Evolutionary conservation across 2,113 vertebrate species (phyloP).

Genomic region (Etia nguti): DNA sequence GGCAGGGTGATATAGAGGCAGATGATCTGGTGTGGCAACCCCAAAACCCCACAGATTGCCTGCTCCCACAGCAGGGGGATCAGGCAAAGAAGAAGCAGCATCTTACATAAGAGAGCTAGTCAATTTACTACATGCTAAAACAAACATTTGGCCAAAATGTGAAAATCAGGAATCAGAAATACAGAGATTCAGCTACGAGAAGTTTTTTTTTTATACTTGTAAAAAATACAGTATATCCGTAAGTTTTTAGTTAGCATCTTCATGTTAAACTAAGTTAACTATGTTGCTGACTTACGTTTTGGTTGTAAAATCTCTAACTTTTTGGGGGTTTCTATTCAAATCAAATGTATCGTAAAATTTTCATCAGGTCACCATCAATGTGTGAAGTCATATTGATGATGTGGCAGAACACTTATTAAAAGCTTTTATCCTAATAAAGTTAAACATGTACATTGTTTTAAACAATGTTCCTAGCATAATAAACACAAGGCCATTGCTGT

Average conservation of each 20-base stretch:
- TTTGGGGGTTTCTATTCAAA: background rate
- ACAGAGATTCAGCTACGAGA: background rate
- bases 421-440: background rate
- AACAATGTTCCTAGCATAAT: background rate
- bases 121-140: background rate
- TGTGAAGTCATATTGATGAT: background rate
- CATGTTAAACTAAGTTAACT: background rate
- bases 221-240: background rate
- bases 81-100: background rate
- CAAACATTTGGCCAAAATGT: background rate
- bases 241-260: background rate
- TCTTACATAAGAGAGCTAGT: background rate
- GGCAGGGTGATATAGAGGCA: background rate
- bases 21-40: background rate
- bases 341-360: background rate
- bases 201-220: background rate
- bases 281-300: background rate
- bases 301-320: background rate
- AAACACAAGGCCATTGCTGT: background rate
- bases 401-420: background rate
- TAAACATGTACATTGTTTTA: background rate
- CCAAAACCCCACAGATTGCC: background rate
- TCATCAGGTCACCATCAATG: background rate
- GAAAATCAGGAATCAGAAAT: background rate
- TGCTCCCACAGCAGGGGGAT: background rate